Evolutionary conservation across 2,888 invertebrate genomes (phyloP).

Genomic region (Erebia aethiops): DNA sequence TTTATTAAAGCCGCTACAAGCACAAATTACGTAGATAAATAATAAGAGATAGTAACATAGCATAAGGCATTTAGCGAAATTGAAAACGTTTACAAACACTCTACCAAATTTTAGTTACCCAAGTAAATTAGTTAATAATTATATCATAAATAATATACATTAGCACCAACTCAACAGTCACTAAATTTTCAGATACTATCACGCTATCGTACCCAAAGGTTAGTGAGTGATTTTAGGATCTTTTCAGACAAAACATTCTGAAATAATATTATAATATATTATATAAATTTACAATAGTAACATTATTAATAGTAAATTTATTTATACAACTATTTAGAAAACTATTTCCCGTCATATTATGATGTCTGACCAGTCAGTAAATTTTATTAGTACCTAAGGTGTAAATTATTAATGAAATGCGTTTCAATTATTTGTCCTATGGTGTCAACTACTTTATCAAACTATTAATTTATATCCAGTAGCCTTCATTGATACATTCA

Average conservation of each 20-base stretch:
- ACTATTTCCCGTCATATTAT: not conserved
- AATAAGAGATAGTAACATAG: too few species aligned
- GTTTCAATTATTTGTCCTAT: not conserved
- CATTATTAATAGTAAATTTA: not conserved
- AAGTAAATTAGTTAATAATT: conserved; percentile 25
- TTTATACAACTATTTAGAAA: not conserved
- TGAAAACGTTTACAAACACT: not conserved
- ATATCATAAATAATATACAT: not conserved
- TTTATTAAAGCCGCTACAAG: not conserved
- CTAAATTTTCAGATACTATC: conserved; percentile 5
- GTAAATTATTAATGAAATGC: too few species aligned
- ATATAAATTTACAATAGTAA: not conserved
- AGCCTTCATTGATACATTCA: not conserved
- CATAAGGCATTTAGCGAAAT: conserved; percentile 4
- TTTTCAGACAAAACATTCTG: too few species aligned
- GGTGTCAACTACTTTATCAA: not conserved
- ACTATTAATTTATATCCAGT: not conserved
- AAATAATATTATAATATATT: too few species aligned
- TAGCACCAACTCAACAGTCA: not conserved
- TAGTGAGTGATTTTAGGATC: conserved; percentile 53
- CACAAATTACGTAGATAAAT: conserved; percentile 4
- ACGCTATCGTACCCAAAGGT: conserved; percentile 52
- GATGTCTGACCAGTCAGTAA: too few species aligned
- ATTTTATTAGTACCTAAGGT: too few species aligned
- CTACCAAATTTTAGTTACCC: conserved; percentile 50